Evolutionary conservation across 1,140 invertebrate genomes (phyloP), one percentile per base, ranked within the genome.

Genomic region (Drosophila rhopaloa): DNA sequence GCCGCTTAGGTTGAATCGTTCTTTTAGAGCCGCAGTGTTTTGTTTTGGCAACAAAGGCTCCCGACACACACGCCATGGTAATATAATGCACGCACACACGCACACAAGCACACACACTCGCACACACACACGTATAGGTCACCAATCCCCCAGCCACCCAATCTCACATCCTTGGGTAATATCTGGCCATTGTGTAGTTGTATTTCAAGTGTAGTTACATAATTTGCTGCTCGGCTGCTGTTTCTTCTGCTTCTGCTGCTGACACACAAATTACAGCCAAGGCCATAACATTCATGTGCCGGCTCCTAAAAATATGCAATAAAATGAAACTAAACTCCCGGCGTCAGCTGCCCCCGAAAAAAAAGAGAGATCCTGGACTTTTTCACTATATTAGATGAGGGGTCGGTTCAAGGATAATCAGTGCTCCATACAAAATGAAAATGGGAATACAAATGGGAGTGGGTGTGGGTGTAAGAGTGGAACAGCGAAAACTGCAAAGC

Each of bases 191-290:
- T 88, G 79, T 86, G 79, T 81, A 77, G 78, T 81, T 81, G 53
- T 81, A 85, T 65, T 82, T 75, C 66, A 88, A 88, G 80, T 88
- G 59, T 79, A 88, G 83, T 86, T 88, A 88, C 82, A 86, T 88
- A 86, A 86, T 88, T 86, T 86, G 82, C 81, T 84, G 76, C 76
- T 83, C 68, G 62, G 41, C 55, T 81, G 41, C 55, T 61, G 47
- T 48, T 40, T 48, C 50, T 55, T 47, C 68, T 74, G 62, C 50
- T 55, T 47, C 71, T 74, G 76, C 57, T 54, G 48, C 82, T 85
- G 82, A 86, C 82, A 86, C 66, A 88, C 82, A 86, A 86, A 86
- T 86, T 86, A 86, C 68, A 76, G 68, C 59, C 75, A 88, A 68
- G 70, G 66, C 82, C 62, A 81, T 79, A 76, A 81, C 79, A 66